These are phyloP conservation scores for Drosophila navojoa DNA, from an alignment of 1,140 invertebrate species.

Conservation along the genomic window DNA sequence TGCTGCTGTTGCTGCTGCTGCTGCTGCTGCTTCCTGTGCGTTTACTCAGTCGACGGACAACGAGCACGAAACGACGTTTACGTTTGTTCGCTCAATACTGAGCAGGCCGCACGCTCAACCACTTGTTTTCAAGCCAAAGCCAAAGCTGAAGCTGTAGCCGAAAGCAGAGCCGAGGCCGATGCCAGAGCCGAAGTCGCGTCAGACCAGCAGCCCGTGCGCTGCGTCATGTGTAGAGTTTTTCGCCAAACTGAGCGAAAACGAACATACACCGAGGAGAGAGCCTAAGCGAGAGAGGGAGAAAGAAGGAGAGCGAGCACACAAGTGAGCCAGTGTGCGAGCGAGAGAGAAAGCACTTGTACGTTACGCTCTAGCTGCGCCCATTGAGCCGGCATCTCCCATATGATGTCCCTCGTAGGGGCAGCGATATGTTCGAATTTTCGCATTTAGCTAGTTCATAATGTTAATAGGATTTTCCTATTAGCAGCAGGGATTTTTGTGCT, in stretches of 20 bases:
- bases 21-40: constrained; percentile 51
- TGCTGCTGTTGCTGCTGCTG: constrained; percentile 45
- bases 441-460: constrained; percentile 15
- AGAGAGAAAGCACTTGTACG: background rate
- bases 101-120: constrained; percentile 71
- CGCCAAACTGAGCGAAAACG: constrained; percentile 5
- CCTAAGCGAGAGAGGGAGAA: background rate
- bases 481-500: constrained; percentile 17
- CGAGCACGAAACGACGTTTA: constrained; percentile 71
- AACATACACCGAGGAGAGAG: background rate
- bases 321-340: background rate
- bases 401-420: constrained; percentile 41
- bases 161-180: constrained; percentile 19
- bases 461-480: constrained; percentile 62
- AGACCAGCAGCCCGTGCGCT: constrained; percentile 27
- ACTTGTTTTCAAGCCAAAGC: constrained; percentile 80
- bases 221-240: constrained; percentile 63
- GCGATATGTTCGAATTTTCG: constrained; percentile 45
- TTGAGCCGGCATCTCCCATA: constrained; percentile 56
- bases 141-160: constrained; percentile 41
- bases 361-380: constrained; percentile 24
- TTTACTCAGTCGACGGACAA: constrained; percentile 59
- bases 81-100: constrained; percentile 76
- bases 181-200: constrained; percentile 15
- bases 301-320: background rate